These are phyloP conservation scores for Cichladusa arquata DNA, from an alignment of 2,113 vertebrate genomes.

Conservation along the genomic window DNA sequence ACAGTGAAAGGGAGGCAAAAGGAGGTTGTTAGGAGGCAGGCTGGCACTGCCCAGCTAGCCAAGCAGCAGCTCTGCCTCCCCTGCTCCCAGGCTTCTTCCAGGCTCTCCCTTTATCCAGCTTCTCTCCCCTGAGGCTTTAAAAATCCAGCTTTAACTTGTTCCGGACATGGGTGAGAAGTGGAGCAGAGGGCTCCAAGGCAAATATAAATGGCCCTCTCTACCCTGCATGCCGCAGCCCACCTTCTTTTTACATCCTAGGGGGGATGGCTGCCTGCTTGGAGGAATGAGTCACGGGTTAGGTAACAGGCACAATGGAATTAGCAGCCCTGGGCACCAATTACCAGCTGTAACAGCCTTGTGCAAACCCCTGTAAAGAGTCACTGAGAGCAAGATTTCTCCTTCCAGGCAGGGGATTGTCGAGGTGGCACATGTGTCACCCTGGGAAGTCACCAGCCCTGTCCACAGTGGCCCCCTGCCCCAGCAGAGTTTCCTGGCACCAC, in stretches of 20 bases:
- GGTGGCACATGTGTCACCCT: fast-evolving
- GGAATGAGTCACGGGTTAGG: conserved; percentile 33
- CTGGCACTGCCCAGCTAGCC: neutral
- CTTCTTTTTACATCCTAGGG: neutral
- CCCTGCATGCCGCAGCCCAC: neutral
- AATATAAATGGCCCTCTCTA: neutral
- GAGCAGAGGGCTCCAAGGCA: neutral
- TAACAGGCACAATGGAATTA: conserved; percentile 42
- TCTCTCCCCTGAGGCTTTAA: neutral
- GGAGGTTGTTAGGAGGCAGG: neutral
- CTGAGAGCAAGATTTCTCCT: neutral
- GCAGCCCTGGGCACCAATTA: conserved; percentile 40
- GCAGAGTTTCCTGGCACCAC: neutral
- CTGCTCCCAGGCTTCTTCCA: neutral
- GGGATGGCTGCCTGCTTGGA: neutral
- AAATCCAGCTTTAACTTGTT: neutral
- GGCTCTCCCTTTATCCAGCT: neutral
- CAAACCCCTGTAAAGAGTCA: neutral
- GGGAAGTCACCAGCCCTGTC: neutral
- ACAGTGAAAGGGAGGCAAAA: neutral
- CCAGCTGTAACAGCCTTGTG: conserved; percentile 14
- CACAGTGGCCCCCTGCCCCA: neutral
- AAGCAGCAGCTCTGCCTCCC: neutral
- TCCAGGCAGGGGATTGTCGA: neutral
- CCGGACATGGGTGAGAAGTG: neutral